Base-by-base conservation (phyloP, 2,888 invertebrate genomes). In the Trichogramma dendrolimi region DNA sequence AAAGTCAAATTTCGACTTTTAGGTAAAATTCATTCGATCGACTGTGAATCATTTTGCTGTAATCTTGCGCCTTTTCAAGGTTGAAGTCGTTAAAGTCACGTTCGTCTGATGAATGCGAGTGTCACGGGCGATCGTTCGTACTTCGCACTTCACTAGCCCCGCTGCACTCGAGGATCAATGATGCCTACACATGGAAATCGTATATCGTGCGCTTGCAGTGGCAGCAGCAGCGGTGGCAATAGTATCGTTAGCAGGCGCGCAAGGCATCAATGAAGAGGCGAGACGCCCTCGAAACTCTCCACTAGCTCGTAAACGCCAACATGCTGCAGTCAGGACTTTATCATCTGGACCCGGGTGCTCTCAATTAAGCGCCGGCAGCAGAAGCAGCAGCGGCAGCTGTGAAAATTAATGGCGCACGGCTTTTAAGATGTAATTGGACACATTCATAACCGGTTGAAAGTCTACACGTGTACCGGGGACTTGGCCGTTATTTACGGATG, bases 401-500 rank as follows among this genome's bases (percentile, higher is more conserved):
- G 83, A 83, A 83, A 83, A 83, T 83, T 83, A 83, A 83, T 83
- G 83, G 83, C 81, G 82, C 83, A 81, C 82, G 81, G 83, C 83
- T 83, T 83, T 83, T 83, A 83, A 84, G 83, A 83, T 83, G 83
- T 84, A 83, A 84, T 83, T 84, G 83, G 83, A 81, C 80, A 82
- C 83, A 83, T 83, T 83, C 83, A 83, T 83, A 84, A 83, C 81
- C 81, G 79, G 76, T 75, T n/a, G 57, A 46, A 27, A n/a, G 27
- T 5, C 6, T 38, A 51, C 27, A 38, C 10, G 11, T 11, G 50
- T 49, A 38, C 38, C 27, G 27, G 27, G 10, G 8, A 10, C 51
- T 10, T 6, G 27, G 39, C 51, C 27, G 38, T 10, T 38, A 11
- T 51, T 38, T 14, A 46, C 8, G n/a, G n/a, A 46, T 3, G 8